phyloP scores from a whole-genome alignment of 1,140 invertebrate species.

The Macrotrachela quadricornifera region DNA sequence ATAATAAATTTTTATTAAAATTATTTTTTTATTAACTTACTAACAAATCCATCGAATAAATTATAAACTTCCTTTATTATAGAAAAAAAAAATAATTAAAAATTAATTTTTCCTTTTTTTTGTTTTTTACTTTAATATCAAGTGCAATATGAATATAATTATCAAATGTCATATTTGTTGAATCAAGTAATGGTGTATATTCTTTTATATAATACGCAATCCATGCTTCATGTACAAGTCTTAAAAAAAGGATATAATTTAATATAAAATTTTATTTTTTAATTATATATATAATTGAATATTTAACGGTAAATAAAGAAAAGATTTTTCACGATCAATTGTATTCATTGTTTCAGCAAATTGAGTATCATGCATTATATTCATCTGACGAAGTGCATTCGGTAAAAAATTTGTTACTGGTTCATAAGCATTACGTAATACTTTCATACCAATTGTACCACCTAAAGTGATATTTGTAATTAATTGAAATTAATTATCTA shows the following conservation, averaged over 20 bases:
- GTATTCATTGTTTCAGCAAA: not conserved
- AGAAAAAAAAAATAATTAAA: not conserved
- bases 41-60: too few relatives aligned
- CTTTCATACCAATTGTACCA: slow-evolving; percentile 65
- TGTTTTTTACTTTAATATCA: slow-evolving; percentile 54
- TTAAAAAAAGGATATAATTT: not conserved
- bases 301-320: slow-evolving; percentile 14
- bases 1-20: not conserved
- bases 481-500: too few relatives aligned
- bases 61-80: too few relatives aligned
- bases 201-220: slow-evolving; percentile 61
- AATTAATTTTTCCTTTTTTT: slow-evolving; percentile 12
- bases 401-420: slow-evolving; percentile 3
- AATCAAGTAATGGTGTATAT: slow-evolving; percentile 67
- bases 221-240: slow-evolving; percentile 33
- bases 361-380: not conserved
- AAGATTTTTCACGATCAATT: not conserved
- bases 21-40: too few relatives aligned
- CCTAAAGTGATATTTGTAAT: slow-evolving; percentile 33
- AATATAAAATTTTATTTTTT: too few relatives aligned
- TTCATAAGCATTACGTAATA: slow-evolving; percentile 39
- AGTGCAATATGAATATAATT: slow-evolving; percentile 71
- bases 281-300: too few relatives aligned
- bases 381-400: not conserved
- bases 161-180: slow-evolving; percentile 69